Base-by-base conservation (phyloP, 2,113 vertebrate genomes). In the Oryzias celebensis region DNA sequence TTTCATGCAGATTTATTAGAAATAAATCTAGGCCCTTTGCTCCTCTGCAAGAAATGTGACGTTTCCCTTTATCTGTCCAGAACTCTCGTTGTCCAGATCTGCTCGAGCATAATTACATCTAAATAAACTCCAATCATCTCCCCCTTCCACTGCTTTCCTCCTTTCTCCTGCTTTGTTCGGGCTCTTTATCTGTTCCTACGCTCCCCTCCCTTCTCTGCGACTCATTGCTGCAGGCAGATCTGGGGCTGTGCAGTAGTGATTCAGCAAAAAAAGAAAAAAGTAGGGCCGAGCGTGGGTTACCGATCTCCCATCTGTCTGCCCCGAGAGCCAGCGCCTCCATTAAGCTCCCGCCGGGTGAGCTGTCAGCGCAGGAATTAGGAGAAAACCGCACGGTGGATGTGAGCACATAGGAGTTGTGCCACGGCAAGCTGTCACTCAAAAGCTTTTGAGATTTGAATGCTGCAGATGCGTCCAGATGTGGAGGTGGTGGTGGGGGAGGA, bases 171-270 rank as follows among this genome's bases (percentile, higher is more conserved):
- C 50, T 71, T 57, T 76, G 52, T 65, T 22, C 58, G 36, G 44
- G 76, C 73, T 59, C 65, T 60, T 71, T 22, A 46, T 45, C 45
- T 20, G 8, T n/a, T 36, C 41, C 36, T 20, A 22, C n/a, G 7
- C 51, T 18, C 22, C 7, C 61, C 14, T 36, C 46, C 45, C 24
- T 15, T 31, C 64, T 6, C 45, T 51, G 23, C 7, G 1, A 59
- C 58, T 51, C 68, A 4, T 48, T 28, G n/a, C 73, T 70, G 73
- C 70, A 73, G 58, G 70, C 65, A 66, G 64, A 59, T 58, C 65
- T 69, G 62, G 31, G 73, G 80, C 77, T 75, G 68, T 80, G 78
- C 80, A 80, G 84, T 90, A 80, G 84, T 90, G 87, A 90, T 90
- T 89, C 90, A 89, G 89, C 89, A 88, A 76, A 88, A 86, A 71